Evolutionary conservation across 2,888 invertebrate genomes (phyloP).

Genomic region (Micropterix aruncella): DNA sequence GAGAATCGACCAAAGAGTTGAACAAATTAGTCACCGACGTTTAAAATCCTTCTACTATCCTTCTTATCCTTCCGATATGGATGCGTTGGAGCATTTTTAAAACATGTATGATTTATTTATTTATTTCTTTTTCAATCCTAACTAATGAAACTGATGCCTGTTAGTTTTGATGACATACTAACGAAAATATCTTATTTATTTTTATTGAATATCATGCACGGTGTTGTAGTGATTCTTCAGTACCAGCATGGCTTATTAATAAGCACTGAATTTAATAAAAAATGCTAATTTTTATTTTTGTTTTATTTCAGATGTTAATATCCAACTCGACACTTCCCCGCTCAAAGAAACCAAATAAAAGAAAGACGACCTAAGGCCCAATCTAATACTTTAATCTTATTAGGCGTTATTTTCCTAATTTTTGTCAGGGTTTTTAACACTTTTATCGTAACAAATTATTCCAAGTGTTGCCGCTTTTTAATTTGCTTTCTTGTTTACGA

Average conservation of each 20-base stretch:
- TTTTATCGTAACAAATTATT: too few species aligned
- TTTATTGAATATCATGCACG: too few species aligned
- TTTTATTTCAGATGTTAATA: slow-evolving; percentile 49
- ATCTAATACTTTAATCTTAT: not conserved
- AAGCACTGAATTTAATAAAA: not conserved
- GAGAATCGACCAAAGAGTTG: not conserved
- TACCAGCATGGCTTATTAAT: not conserved
- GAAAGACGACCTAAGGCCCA: slow-evolving; percentile 33
- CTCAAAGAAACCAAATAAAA: slow-evolving; percentile 58
- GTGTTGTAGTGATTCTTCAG: not conserved
- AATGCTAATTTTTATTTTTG: slow-evolving; percentile 16
- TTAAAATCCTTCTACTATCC: not conserved
- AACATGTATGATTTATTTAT: not conserved
- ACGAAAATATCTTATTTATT: not conserved
- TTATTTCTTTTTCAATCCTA: not conserved
- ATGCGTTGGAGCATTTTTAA: not conserved
- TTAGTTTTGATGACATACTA: not conserved
- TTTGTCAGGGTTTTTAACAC: not conserved
- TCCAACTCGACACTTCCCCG: slow-evolving; percentile 58
- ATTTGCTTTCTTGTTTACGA: too few species aligned
- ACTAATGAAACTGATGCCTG: not conserved
- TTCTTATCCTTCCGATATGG: not conserved
- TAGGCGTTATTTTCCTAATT: not conserved
- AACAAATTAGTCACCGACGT: not conserved
- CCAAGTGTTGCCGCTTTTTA: too few species aligned